Conservation (phyloP, 2,113 vertebrate genomes). For the Sula dactylatra region DNA sequence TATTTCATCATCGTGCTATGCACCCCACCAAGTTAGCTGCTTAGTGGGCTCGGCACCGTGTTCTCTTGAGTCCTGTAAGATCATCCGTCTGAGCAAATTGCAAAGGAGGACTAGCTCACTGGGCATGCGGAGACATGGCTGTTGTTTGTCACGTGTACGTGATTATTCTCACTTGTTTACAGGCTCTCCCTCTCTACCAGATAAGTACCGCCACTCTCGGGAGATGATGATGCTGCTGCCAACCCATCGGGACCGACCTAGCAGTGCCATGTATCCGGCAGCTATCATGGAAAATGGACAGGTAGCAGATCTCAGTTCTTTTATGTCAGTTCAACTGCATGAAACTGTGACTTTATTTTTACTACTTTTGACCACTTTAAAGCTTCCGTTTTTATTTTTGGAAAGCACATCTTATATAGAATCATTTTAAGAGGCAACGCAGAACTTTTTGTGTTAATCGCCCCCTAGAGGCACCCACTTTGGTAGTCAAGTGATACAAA, state of each 20-base stretch:
- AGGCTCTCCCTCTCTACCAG: constrained; percentile 96
- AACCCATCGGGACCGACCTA: constrained; percentile 86
- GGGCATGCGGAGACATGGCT: constrained; percentile 55
- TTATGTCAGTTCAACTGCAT: background rate
- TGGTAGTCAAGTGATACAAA: background rate
- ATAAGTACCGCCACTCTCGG: constrained; percentile 91
- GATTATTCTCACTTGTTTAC: constrained; percentile 82
- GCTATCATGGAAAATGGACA: constrained; percentile 90
- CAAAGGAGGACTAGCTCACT: background rate
- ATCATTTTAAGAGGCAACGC: background rate
- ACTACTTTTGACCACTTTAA: background rate
- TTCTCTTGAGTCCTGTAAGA: constrained; percentile 36
- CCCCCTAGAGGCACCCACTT: background rate
- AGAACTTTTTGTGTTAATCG: background rate
- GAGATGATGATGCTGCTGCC: constrained; percentile 93
- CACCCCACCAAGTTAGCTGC: background rate
- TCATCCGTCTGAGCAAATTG: background rate
- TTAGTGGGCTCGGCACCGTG: constrained; percentile 14
- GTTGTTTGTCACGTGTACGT: constrained; percentile 77
- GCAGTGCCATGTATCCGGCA: constrained; percentile 90
- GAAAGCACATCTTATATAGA: background rate
- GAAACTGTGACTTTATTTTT: background rate
- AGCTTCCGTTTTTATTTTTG: background rate
- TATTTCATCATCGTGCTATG: background rate
- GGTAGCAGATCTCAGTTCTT: constrained; percentile 62